Evolutionary conservation across 2,113 vertebrate genomes (phyloP), one percentile per base, ranked within the genome.

Genomic region (Speoplatyrhinus poulsoni): DNA sequence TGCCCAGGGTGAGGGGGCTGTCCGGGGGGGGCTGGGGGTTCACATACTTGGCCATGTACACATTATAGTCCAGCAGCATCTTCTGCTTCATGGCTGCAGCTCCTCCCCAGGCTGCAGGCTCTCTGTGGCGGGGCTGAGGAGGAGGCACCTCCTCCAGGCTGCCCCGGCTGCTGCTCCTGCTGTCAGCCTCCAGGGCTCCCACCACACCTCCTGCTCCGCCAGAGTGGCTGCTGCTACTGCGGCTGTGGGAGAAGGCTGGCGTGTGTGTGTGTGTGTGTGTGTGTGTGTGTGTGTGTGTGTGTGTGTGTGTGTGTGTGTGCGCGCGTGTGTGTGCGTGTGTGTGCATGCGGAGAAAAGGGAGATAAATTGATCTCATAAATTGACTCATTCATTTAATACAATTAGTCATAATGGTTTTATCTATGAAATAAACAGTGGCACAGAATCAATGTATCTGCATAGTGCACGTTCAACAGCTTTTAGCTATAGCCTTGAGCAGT

Each of bases 41-140:
- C 82, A 97, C 76, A 68, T 96, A 99, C 71, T 95, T 95, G 47
- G 96, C 95, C 97, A 99, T 99, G 76, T 97, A 99, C 80, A 98
- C 77, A 0, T 65, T 94, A 79, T 99, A 99, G 85, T 98, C 96
- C 85, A 98, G 85, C 70, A 96, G 91, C 90, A 95, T 92, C 80
- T 96, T 99, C 82, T 96, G 96, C 70, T 92, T 91, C 53, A 92
- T 16, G 0, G 85, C 90, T 66, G 85, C 87, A 49, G 87, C 46
- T 3, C 78, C 65, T n/a, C 77, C 77, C 36, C 54, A 72, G 62
- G 77, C 64, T n/a, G 60, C 75, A 50, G 77, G 76, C 36, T 98
- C 97, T 81, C 92, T 96, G 85, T 91, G 94, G 79, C 95, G 94
- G 0, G 89, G 81, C 85, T 93, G 94, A 0, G 89, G 79, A 76